These are phyloP conservation scores for Sycophila sp. DNA, from an alignment of 1,140 invertebrate species.

Conservation along the genomic window DNA sequence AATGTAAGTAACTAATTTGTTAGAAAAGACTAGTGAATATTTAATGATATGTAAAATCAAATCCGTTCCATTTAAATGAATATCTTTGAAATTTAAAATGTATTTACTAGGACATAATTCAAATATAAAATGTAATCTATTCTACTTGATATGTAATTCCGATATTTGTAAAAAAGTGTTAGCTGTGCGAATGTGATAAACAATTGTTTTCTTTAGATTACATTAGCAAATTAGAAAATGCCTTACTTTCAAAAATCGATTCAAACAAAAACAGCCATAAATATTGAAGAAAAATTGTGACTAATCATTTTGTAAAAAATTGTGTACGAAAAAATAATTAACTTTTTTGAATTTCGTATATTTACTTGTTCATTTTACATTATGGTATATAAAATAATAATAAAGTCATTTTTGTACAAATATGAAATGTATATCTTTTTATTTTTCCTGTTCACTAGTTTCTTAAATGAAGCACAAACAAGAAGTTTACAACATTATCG, in stretches of 20 bases:
- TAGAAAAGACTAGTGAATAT: too few species aligned
- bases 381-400: constrained; percentile 43
- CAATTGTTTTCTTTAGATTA: background rate
- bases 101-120: background rate
- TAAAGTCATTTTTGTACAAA: constrained; percentile 51
- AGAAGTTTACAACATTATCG: background rate
- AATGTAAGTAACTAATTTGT: too few species aligned
- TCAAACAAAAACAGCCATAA: background rate
- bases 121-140: background rate
- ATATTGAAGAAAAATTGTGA: background rate
- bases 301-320: background rate
- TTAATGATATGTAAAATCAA: too few species aligned
- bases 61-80: background rate
- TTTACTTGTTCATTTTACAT: constrained; percentile 26
- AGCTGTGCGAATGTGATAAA: background rate
- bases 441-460: constrained; percentile 6
- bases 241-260: background rate
- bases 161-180: background rate
- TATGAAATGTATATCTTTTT: constrained; percentile 20
- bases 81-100: background rate
- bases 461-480: constrained; percentile 2
- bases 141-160: background rate
- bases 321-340: constrained; percentile 14
- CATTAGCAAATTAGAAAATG: background rate
- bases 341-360: constrained; percentile 6